phyloP scores from a whole-genome alignment of 2,888 invertebrate genomes.

The Melolontha melolontha region DNA sequence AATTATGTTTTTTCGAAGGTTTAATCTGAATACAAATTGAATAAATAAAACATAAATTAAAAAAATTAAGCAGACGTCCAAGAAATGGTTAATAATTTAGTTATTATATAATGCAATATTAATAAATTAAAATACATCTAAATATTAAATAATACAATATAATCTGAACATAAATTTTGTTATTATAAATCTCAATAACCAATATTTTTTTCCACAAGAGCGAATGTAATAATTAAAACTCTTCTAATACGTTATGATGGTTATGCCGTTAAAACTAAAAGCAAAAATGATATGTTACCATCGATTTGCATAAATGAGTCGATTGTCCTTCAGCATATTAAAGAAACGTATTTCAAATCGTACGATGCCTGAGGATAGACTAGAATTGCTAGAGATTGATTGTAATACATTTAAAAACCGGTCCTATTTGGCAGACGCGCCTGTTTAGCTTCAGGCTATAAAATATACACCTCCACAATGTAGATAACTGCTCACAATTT shows the following conservation, averaged over 20 bases:
- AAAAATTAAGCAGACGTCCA: too few species aligned
- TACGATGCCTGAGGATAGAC: conserved; percentile 39
- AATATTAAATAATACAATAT: too few species aligned
- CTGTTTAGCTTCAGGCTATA: conserved; percentile 49
- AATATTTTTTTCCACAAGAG: too few species aligned
- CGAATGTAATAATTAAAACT: conserved; percentile 14
- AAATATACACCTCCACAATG: conserved; percentile 48
- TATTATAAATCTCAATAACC: too few species aligned
- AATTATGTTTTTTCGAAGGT: too few species aligned
- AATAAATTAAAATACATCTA: too few species aligned
- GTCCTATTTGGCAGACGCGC: conserved; percentile 54
- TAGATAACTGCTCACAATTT: conserved; percentile 47
- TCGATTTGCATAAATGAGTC: conserved; percentile 47
- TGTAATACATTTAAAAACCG: conserved; percentile 56
- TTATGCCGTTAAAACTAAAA: conserved; percentile 26
- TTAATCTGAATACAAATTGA: too few species aligned
- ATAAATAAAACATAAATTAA: too few species aligned
- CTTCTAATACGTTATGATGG: conserved; percentile 21
- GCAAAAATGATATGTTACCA: conserved; percentile 38
- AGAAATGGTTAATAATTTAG: too few species aligned
- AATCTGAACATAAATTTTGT: too few species aligned
- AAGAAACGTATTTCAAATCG: conserved; percentile 46
- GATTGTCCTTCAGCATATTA: conserved; percentile 48
- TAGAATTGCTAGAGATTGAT: conserved; percentile 50
- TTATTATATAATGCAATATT: too few species aligned